phyloP scores from a whole-genome alignment of 2,797 vertebrate species.

The Rhabdomys pumilio region DNA sequence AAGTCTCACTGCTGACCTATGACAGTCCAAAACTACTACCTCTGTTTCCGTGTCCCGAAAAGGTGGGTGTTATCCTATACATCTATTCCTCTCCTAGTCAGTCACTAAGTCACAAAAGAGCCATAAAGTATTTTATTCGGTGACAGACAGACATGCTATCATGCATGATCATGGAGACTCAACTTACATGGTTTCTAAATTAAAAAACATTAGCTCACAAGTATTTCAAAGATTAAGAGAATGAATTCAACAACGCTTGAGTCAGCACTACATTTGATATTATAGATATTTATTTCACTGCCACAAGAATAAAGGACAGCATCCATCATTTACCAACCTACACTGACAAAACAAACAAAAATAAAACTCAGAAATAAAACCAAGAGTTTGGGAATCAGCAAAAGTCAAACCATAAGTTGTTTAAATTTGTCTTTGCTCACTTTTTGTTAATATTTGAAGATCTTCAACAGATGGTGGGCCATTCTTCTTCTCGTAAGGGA shows the following conservation, averaged over 20 bases:
- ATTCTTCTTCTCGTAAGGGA: constrained; percentile 97
- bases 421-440: constrained; percentile 90
- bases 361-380: constrained; percentile 9
- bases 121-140: not conserved
- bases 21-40: not conserved
- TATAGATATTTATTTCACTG: constrained; percentile 38
- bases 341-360: constrained; percentile 27
- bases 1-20: constrained; percentile 14
- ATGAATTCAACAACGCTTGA: not conserved
- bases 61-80: not conserved
- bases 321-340: not conserved
- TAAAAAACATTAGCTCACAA: constrained; percentile 4
- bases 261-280: not conserved
- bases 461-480: constrained; percentile 96
- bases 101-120: constrained; percentile 7
- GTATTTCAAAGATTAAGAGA: constrained; percentile 64
- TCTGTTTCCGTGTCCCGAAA: not conserved
- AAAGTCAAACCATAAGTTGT: constrained; percentile 28
- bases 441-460: constrained; percentile 98
- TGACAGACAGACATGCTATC: not conserved
- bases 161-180: not conserved
- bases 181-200: not conserved
- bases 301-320: not conserved
- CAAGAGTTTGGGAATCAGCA: constrained; percentile 48
- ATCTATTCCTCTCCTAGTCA: not conserved